Conservation (phyloP, 1,140 invertebrate genomes). For the Ceratoteleas bidentatus region DNA sequence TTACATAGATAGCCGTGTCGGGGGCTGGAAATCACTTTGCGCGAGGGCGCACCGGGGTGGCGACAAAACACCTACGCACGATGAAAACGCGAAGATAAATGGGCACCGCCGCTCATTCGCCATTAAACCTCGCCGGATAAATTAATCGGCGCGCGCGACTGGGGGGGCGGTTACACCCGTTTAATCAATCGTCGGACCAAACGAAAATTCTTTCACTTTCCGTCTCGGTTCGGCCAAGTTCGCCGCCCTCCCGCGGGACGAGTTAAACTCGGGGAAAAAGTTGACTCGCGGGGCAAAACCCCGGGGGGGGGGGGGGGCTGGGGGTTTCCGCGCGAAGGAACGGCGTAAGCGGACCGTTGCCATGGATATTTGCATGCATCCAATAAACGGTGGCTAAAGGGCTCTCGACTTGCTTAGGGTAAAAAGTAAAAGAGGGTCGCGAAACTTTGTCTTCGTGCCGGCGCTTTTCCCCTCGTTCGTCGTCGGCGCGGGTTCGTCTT, state of each 20-base stretch:
- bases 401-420: constrained; percentile 80
- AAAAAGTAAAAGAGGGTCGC: constrained; percentile 79
- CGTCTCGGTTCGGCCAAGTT: constrained; percentile 7
- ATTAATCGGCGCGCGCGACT: constrained; percentile 29
- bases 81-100: constrained; percentile 53
- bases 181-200: too few relatives aligned
- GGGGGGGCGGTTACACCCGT: too few relatives aligned
- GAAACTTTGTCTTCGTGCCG: constrained; percentile 67
- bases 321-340: constrained; percentile 48
- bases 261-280: constrained; percentile 57
- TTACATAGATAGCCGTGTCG: constrained; percentile 70
- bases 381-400: constrained; percentile 82
- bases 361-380: constrained; percentile 83
- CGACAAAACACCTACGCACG: constrained; percentile 51
- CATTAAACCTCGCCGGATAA: constrained; percentile 44
- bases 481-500: constrained; percentile 41
- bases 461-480: constrained; percentile 45
- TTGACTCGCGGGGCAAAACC: constrained; percentile 35
- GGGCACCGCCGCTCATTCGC: constrained; percentile 38
- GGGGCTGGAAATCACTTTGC: constrained; percentile 72
- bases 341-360: constrained; percentile 74
- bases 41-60: constrained; percentile 38
- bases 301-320: constrained; percentile 39
- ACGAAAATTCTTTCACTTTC: constrained; percentile 38
- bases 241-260: constrained; percentile 40